Conservation (phyloP, 2,797 vertebrate genomes). For the Rhinogobio ventralis region DNA sequence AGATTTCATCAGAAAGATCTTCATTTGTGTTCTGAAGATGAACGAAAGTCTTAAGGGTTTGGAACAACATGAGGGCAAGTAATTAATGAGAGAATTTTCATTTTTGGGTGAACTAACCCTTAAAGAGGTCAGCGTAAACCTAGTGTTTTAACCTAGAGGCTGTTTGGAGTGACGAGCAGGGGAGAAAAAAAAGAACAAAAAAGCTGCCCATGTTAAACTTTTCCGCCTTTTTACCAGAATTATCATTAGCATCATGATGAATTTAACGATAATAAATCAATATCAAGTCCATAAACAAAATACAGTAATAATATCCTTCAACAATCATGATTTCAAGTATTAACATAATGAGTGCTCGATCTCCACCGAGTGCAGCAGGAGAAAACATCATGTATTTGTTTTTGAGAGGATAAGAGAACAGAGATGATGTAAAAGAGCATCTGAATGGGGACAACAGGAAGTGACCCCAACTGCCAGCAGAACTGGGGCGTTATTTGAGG, state of each 20-base stretch:
- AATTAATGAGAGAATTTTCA: neutral
- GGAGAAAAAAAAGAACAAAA: neutral
- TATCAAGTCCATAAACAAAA: constrained; percentile 14
- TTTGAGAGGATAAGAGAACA: neutral
- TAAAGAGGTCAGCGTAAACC: neutral
- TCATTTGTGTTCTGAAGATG: neutral
- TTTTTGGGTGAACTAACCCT: neutral
- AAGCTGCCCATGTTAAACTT: constrained; percentile 12
- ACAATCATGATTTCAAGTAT: constrained; percentile 30
- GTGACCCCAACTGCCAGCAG: constrained; percentile 25
- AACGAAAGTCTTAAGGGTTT: fast-evolving
- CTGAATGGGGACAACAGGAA: neutral
- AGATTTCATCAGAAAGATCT: neutral
- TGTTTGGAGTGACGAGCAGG: neutral
- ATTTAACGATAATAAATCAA: neutral
- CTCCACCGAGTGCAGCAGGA: neutral
- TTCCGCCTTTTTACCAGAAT: neutral
- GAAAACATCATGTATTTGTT: constrained; percentile 13
- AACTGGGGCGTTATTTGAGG: neutral
- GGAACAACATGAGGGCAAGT: neutral
- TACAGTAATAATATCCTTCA: constrained; percentile 33
- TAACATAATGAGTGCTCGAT: neutral
- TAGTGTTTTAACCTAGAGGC: neutral
- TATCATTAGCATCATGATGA: neutral
- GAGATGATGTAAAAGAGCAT: neutral